Base-by-base conservation (phyloP, 2,113 vertebrate species). In the Emydocephalus ijimae region DNA sequence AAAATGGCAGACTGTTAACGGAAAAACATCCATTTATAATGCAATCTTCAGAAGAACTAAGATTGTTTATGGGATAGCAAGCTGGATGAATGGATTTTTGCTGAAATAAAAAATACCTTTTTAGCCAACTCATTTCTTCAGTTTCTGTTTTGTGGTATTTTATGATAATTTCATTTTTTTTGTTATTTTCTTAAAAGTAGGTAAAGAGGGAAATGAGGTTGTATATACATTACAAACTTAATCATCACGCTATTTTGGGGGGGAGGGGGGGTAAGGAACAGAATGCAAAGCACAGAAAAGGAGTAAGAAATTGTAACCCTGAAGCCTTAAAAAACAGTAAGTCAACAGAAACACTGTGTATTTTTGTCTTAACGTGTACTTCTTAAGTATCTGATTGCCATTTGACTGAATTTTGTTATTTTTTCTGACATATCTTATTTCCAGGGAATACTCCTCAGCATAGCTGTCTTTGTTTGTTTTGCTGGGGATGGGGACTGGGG, bases 101-200 rank as follows among this genome's bases (percentile, higher is more conserved):
- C 95, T 96, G 95, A 94, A 95, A 94, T 96, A 93, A 34, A 90
- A 95, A 94, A 96, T 96, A 93, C 96, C 92, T 92, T 95, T 96
- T 96, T 92, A 92, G 93, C 92, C 94, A 94, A 89, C 56, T 95
- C 89, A 93, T 89, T 95, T 96, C 91, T 94, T 94, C 90, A 50
- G 94, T 92, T 95, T 96, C 94, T 91, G 45, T 94, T 95, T 55
- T 90, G 29, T 96, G 91, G 57, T 94, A 57, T 48, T 93, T 0
- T 94, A 94, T 93, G 89, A 95, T 94, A 94, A 93, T 95, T 95
- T 96, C 94, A 95, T 96, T 96, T 95, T 95, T 54, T 45, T 91
- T 86, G 94, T 93, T 96, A 96, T 97, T 97, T 98, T 97, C 97
- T 98, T 97, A 97, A 97, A 95, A 92, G 93, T 93, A 94, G 95